These are phyloP conservation scores for Acanthornis magna DNA, from an alignment of 2,797 vertebrate genomes.

Conservation along the genomic window DNA sequence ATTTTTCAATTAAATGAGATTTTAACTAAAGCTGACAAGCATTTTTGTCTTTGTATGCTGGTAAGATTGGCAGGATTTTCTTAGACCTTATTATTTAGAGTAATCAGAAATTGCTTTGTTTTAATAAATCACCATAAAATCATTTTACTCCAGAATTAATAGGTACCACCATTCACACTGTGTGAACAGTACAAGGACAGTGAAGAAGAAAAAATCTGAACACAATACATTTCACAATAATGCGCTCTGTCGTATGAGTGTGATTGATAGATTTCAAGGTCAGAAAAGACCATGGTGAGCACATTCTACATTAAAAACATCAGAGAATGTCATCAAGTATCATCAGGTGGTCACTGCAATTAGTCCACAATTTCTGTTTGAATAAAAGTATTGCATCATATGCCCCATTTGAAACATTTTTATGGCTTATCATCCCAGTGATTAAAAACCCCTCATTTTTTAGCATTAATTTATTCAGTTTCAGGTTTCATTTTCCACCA, in stretches of 20 bases:
- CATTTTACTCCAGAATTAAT: neutral
- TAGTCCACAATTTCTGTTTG: neutral
- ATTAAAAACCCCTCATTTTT: neutral
- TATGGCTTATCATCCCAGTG: neutral
- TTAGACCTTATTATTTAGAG: neutral
- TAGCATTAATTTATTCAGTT: neutral
- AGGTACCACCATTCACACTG: neutral
- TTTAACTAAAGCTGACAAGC: neutral
- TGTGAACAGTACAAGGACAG: neutral
- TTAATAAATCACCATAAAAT: neutral
- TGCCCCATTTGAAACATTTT: neutral
- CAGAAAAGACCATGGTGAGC: neutral
- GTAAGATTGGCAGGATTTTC: neutral
- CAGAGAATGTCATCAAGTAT: neutral
- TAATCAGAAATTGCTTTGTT: neutral
- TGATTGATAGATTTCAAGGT: neutral
- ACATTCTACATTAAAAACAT: neutral
- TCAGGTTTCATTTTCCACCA: neutral
- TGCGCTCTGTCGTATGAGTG: neutral
- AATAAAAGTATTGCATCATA: neutral
- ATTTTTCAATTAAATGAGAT: neutral
- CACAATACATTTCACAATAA: neutral
- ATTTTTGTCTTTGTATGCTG: neutral
- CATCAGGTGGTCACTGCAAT: neutral
- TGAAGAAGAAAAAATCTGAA: neutral